These are phyloP conservation scores for Falco columbarius DNA, from an alignment of 2,797 vertebrate genomes.

Conservation along the genomic window DNA sequence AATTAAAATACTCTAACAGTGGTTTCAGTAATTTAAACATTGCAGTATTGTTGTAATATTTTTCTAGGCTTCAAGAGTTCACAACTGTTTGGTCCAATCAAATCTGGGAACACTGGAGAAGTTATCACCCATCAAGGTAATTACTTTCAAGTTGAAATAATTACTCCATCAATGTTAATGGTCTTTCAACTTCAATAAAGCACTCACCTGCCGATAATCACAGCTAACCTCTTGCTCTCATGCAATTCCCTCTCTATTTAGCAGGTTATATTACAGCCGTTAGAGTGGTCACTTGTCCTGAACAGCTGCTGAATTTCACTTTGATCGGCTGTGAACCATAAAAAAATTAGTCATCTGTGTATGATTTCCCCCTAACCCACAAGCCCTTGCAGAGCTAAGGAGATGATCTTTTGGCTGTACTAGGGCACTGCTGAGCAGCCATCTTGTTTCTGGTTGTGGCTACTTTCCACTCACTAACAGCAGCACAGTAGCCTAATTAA, in stretches of 20 bases:
- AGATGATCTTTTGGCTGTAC: slow-evolving; percentile 66
- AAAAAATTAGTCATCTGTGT: slow-evolving; percentile 85
- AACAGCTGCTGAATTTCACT: slow-evolving; percentile 88
- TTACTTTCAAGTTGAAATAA: slow-evolving; percentile 91
- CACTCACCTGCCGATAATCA: slow-evolving; percentile 89
- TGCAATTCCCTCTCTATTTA: slow-evolving; percentile 88
- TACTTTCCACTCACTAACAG: slow-evolving; percentile 54
- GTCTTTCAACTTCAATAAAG: slow-evolving; percentile 91
- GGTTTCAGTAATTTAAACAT: slow-evolving; percentile 79
- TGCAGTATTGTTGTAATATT: slow-evolving; percentile 83
- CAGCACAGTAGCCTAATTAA: slow-evolving; percentile 69
- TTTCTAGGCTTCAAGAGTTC: slow-evolving; percentile 81
- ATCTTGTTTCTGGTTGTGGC: slow-evolving; percentile 73
- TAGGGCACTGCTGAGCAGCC: slow-evolving; percentile 70
- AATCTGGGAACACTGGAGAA: slow-evolving; percentile 79
- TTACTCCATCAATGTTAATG: slow-evolving; percentile 93
- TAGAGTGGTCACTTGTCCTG: slow-evolving; percentile 88
- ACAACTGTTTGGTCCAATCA: slow-evolving; percentile 82
- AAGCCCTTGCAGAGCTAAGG: slow-evolving; percentile 79
- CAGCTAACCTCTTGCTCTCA: slow-evolving; percentile 84
- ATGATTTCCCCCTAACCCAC: slow-evolving; percentile 81
- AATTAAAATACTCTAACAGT: slow-evolving; percentile 79
- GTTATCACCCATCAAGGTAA: slow-evolving; percentile 88
- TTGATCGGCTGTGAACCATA: slow-evolving; percentile 84
- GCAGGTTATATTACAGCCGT: slow-evolving; percentile 85